Percentiles rank a stretch among this genome's conserved stretches.
phyloP scores from a whole-genome alignment of 2,888 invertebrate species.

The Molanna angustata region DNA sequence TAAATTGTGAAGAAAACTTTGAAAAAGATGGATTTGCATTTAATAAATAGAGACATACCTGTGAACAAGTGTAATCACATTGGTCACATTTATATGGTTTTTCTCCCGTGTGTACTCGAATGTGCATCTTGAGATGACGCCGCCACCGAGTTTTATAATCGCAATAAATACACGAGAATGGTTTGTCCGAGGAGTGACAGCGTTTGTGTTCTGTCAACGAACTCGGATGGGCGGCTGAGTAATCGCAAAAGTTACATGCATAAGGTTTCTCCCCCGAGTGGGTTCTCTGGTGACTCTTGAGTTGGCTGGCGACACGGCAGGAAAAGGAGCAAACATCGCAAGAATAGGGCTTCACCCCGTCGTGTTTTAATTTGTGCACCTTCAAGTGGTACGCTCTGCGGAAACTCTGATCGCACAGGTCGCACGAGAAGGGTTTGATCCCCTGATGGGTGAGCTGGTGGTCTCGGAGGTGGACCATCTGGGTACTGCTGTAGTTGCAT shows the following conservation, averaged over 20 bases:
- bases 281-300: conserved; percentile 1
- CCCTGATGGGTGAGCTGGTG: conserved; percentile 12
- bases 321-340: conserved; percentile 10
- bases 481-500: conserved; percentile 13
- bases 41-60: conserved; percentile 42
- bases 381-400: background rate
- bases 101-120: conserved; percentile 73
- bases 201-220: conserved; percentile 12
- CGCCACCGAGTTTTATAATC: conserved; percentile 3
- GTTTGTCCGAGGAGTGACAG: conserved; percentile 10
- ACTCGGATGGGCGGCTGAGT: background rate
- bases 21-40: too few relatives aligned
- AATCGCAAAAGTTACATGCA: conserved; percentile 11
- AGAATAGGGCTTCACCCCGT: conserved; percentile 3
- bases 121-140: conserved; percentile 43
- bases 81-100: conserved; percentile 70
- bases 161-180: conserved; percentile 8
- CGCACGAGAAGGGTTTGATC: conserved; percentile 11
- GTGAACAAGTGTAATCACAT: conserved; percentile 68
- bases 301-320: background rate
- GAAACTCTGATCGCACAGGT: conserved; percentile 4
- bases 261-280: conserved; percentile 7
- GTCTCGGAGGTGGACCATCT: conserved; percentile 9
- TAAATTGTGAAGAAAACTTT: too few relatives aligned
- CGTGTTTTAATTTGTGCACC: conserved; percentile 3